These are phyloP conservation scores for Acleris emargana DNA, from an alignment of 2,888 invertebrate genomes.

Conservation along the genomic window DNA sequence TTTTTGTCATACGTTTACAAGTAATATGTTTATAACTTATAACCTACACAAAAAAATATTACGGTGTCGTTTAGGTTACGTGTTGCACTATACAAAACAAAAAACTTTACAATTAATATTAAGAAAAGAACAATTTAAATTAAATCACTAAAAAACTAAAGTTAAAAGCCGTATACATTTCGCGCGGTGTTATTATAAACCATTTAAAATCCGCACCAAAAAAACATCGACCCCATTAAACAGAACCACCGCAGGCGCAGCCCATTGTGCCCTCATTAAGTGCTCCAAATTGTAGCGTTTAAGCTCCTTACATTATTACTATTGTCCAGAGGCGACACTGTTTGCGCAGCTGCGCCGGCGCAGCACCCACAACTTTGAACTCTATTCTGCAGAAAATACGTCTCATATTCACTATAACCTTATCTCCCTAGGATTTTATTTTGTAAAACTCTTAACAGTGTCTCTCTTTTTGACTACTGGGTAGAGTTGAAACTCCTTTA, in stretches of 20 bases:
- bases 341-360: slow-evolving; percentile 40
- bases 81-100: too few relatives aligned
- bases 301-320: slow-evolving; percentile 72
- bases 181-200: slow-evolving; percentile 29
- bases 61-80: too few relatives aligned
- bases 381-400: neutral
- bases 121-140: neutral
- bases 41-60: too few relatives aligned
- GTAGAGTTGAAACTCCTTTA: too few relatives aligned
- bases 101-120: too few relatives aligned
- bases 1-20: too few relatives aligned
- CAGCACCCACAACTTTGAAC: slow-evolving; percentile 35
- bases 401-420: neutral
- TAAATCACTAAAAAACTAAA: neutral
- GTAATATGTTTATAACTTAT: too few relatives aligned
- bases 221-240: slow-evolving; percentile 32
- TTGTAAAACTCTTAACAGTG: too few relatives aligned
- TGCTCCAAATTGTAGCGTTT: slow-evolving; percentile 64
- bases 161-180: slow-evolving; percentile 18
- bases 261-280: slow-evolving; percentile 52
- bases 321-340: slow-evolving; percentile 56
- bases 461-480: too few relatives aligned
- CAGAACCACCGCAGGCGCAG: slow-evolving; percentile 28
- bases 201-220: slow-evolving; percentile 29
- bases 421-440: too few relatives aligned